Conservation (phyloP, 2,888 invertebrate genomes). For the Gandaritis pyraliata region DNA sequence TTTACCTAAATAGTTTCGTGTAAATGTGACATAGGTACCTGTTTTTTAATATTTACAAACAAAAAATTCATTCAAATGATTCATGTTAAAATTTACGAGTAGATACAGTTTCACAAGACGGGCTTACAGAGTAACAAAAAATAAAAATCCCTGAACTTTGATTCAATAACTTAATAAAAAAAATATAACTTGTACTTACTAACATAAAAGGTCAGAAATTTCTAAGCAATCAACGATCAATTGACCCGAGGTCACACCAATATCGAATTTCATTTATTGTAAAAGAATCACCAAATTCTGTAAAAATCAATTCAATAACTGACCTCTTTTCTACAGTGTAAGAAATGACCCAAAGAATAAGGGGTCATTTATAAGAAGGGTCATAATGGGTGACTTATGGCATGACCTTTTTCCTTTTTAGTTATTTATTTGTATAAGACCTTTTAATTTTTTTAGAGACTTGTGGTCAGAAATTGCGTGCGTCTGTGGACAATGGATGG, state of each 20-base stretch:
- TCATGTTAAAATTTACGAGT: no score
- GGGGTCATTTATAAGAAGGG: constrained; percentile 28
- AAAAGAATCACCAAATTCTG: constrained; percentile 60
- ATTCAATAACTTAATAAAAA: no score
- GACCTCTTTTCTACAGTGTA: constrained; percentile 63
- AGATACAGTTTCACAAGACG: no score
- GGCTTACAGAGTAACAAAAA: no score
- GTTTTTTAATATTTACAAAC: background rate
- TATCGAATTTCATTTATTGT: constrained; percentile 60
- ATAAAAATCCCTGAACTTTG: no score
- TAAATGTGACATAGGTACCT: constrained; percentile 3
- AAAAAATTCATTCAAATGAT: no score
- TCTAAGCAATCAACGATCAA: constrained; percentile 35
- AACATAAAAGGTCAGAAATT: constrained; percentile 9
- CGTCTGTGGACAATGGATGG: constrained; percentile 65
- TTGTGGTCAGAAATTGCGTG: constrained; percentile 63
- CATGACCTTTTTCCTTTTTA: constrained; percentile 54
- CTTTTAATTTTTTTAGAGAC: constrained; percentile 53
- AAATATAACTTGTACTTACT: background rate
- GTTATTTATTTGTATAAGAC: constrained; percentile 14
- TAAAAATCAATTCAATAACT: constrained; percentile 60
- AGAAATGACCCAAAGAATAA: constrained; percentile 55
- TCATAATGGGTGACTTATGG: constrained; percentile 59
- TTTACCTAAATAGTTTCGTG: constrained; percentile 21
- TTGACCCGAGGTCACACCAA: constrained; percentile 77